Conservation (phyloP, 2,888 invertebrate genomes). For the Gandaritis pyraliata region DNA sequence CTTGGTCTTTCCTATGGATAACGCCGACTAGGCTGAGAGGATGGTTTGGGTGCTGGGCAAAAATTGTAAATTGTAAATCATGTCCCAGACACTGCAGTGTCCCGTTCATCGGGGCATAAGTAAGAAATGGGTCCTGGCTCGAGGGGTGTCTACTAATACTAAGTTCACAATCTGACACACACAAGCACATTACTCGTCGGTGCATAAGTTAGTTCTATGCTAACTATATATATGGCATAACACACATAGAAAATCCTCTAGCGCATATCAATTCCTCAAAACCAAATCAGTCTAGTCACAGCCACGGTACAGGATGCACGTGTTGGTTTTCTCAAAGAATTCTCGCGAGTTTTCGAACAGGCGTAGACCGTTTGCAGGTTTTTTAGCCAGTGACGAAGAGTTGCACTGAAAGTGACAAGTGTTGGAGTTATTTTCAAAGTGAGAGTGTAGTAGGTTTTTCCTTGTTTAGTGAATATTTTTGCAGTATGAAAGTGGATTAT, state of each 20-base stretch:
- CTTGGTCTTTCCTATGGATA: no score
- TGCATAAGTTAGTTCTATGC: no score
- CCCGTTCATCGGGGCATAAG: no score
- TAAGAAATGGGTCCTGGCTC: no score
- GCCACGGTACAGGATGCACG: constrained; percentile 25
- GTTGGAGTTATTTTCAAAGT: constrained; percentile 3
- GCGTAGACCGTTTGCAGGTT: constrained; percentile 5
- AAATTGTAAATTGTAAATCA: no score
- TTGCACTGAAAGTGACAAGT: constrained; percentile 9
- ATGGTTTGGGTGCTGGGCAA: no score
- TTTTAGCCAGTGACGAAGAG: not conserved
- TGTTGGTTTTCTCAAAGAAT: constrained; percentile 4
- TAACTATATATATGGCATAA: no score
- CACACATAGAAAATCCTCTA: not conserved
- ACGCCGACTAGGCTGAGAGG: no score
- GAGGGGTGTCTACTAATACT: no score
- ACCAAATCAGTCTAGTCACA: constrained; percentile 21
- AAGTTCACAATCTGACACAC: no score
- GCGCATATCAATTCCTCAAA: constrained; percentile 7
- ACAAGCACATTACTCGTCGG: no score
- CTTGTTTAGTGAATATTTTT: constrained; percentile 6
- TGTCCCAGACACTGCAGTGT: no score
- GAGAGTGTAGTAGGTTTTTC: not conserved
- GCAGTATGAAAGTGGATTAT: constrained; percentile 25
- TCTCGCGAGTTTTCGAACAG: constrained; percentile 24